Conservation (phyloP, 2,797 vertebrate species). For the Syngnathus rostellatus region DNA sequence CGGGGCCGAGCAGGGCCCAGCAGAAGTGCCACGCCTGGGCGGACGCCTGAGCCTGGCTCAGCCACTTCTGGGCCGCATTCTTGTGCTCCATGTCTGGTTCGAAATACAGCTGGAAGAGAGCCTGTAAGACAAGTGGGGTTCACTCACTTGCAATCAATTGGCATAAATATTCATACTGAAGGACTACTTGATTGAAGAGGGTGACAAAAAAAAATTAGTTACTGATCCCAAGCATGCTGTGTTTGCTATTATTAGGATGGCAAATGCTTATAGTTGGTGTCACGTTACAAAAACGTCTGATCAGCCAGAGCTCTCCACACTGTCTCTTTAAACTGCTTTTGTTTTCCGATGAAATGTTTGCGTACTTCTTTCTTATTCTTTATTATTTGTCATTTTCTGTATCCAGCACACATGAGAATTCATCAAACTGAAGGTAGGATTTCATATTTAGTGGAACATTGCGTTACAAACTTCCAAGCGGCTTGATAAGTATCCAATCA, state of each 20-base stretch:
- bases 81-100: conserved; percentile 93
- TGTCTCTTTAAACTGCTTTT: conserved; percentile 11
- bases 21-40: conserved; percentile 96
- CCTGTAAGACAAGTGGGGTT: conserved; percentile 57
- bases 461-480: no score
- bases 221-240: conserved; percentile 60
- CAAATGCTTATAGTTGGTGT: conserved; percentile 57
- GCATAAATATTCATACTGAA: conserved; percentile 7
- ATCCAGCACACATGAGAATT: not conserved
- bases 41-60: conserved; percentile 91
- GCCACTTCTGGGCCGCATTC: conserved; percentile 95
- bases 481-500: not conserved
- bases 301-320: not conserved
- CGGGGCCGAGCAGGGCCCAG: conserved; percentile 84
- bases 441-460: not conserved
- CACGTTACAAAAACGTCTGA: conserved; percentile 55
- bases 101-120: conserved; percentile 94
- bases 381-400: not conserved
- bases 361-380: not conserved
- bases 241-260: conserved; percentile 70
- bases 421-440: not conserved
- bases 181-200: conserved; percentile 24
- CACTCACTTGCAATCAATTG: not conserved
- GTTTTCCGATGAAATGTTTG: not conserved
- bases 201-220: conserved; percentile 43